Conservation (phyloP, 2,113 vertebrate genomes). For the Passer domesticus region DNA sequence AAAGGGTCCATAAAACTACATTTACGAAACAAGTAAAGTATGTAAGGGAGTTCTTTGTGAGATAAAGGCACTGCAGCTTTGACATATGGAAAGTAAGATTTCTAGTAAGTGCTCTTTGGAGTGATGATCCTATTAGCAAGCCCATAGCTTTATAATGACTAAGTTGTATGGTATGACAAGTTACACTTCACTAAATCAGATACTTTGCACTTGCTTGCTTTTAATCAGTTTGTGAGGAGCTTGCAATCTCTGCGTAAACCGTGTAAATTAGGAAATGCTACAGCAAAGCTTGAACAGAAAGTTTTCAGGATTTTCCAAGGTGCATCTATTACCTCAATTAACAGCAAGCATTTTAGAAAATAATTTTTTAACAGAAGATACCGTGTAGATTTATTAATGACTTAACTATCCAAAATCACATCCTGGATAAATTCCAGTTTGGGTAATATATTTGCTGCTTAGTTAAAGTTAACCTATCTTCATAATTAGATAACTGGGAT, state of each 20-base stretch:
- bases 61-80: conserved; percentile 4
- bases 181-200: neutral
- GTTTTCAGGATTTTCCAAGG: neutral
- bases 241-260: neutral
- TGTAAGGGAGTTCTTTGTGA: neutral
- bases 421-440: neutral
- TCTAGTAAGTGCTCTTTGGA: neutral
- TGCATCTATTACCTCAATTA: neutral
- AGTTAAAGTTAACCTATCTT: conserved; percentile 43
- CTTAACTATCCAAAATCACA: neutral
- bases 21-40: neutral
- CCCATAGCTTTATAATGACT: neutral
- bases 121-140: neutral
- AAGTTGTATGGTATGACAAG: neutral
- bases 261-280: neutral
- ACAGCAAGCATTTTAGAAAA: neutral
- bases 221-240: neutral
- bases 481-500: conserved; percentile 20
- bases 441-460: neutral
- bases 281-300: neutral
- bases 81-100: conserved; percentile 15
- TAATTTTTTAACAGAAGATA: neutral
- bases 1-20: neutral
- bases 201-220: conserved; percentile 1
- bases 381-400: neutral